Evolutionary conservation across 1,140 invertebrate species (phyloP), one percentile per base, ranked within the genome.

Genomic region (Diabrotica virgifera): DNA sequence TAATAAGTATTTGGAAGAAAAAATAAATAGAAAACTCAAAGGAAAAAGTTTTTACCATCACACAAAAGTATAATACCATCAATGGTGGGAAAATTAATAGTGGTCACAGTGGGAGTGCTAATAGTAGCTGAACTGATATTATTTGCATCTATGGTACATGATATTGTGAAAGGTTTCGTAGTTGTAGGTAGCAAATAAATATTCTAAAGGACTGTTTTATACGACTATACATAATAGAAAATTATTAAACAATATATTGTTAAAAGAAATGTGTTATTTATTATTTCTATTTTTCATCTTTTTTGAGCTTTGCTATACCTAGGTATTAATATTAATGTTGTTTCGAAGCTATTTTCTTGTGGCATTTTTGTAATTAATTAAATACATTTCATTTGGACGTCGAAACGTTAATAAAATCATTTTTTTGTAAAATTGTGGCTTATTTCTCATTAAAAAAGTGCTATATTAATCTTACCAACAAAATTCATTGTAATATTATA

Each of bases 101-200:
- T 54, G 11, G 11, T 24, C 5, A 14, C 14, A n/a, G 52, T 54
- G 8, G 13, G 52, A n/a, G 52, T 11, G 9, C 5, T 54, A 24
- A 54, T 54, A 54, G 52, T 54, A 9, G 52, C 11, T n/a, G 52
- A 54, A 14, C 10, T 54, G 3, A n/a, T 54, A n/a, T 54, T 54
- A 54, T 54, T 54, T 14, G 52, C 10, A 54, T 54, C 52, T n/a
- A 54, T 54, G 10, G 10, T 54, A 13, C 8, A 9, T 2, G 52
- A 54, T 54, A 54, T 54, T 12, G 46, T 10, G 5, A 9, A 10
- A 12, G 46, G 9, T 50, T 12, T 50, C 5, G 5, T 50, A 10
- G 9, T 50, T 12, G 5, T 50, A 10, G 9, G n/a, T 2, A 50
- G 1, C n/a, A 10, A 10, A 50, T 50, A 10, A 50, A 12, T 50